phyloP scores from a whole-genome alignment of 2,113 vertebrate genomes.

The Ictalurus punctatus region DNA sequence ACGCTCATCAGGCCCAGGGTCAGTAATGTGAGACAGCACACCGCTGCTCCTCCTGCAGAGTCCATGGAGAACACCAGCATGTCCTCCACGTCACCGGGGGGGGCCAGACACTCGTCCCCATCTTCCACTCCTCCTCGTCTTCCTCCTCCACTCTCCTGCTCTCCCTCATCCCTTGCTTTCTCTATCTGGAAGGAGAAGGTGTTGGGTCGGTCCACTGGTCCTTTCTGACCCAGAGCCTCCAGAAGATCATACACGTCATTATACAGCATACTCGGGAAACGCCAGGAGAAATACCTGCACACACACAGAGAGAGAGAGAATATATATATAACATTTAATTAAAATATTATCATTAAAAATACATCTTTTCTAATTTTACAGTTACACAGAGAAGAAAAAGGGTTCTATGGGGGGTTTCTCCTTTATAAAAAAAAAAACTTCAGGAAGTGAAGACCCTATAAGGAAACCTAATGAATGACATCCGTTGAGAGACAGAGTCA shows the following conservation, averaged over 20 bases:
- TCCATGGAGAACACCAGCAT: constrained; percentile 81
- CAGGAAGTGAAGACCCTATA: neutral
- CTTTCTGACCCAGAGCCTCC: constrained; percentile 67
- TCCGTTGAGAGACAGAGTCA: neutral
- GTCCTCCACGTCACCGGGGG: constrained; percentile 48
- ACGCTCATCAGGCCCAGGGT: constrained; percentile 83
- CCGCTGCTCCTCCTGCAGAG: constrained; percentile 83
- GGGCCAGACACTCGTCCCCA: neutral
- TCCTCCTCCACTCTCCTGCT: neutral
- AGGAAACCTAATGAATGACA: neutral
- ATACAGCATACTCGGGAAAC: constrained; percentile 82
- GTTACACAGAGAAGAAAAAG: neutral
- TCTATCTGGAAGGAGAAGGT: constrained; percentile 70
- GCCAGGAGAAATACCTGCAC: constrained; percentile 86
- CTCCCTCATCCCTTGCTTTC: constrained; percentile 49
- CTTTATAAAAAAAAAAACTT: neutral
- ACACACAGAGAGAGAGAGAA: neutral
- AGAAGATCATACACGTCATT: constrained; percentile 84
- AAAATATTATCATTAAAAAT: neutral
- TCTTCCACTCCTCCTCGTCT: neutral
- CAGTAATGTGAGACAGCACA: constrained; percentile 79
- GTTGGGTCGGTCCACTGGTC: constrained; percentile 66
- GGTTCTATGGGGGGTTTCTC: neutral
- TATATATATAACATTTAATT: neutral
- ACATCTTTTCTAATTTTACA: neutral